Base-by-base conservation (phyloP, 2,888 invertebrate genomes). In the Bellardia bayeri region DNA sequence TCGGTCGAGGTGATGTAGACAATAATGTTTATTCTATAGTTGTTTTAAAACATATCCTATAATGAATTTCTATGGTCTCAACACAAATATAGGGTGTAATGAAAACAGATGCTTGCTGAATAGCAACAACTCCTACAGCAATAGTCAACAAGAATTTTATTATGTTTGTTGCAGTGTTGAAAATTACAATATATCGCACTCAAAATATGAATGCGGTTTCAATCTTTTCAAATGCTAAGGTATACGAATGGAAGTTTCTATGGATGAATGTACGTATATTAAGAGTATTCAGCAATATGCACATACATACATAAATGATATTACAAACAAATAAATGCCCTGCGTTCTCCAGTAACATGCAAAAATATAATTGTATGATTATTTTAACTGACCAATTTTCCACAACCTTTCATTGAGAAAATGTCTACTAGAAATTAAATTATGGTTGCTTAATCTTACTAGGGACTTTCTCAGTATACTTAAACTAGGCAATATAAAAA, bases 101-200 rank as follows among this genome's bases (percentile, higher is more conserved):
- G 40, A 49, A 45, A 37, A 8, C 40, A 63, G 56, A 68, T 33
- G 9, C 30, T 49, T 45, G 13, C 14, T 45, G 69, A 68, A 64
- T 64, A 64, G 72, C 64, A 58, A 51, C 56, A 40, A 40, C 23
- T n/a, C 84, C 74, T 68, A 9, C 14, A 66, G 51, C 81, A 76
- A 54, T 72, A 74, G 71, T 72, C 79, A 86, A 86, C 86, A 82
- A 56, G 80, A 88, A 64, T 78, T 84, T 78, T 72, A 76, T 82
- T 68, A 78, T 68, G 58, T 78, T 54, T 74, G 71, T 81, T 74
- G 80, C 76, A 58, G 80, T 83, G 83, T 83, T 89, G 64, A 76
- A 74, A 88, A 84, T 83, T 86, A 78, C 88, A 89, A 88, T 88
- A 82, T 88, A 83, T 89, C 82, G 85, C 88, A 89, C 89, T 87